phyloP scores from a whole-genome alignment of 2,888 invertebrate genomes.

The Chironomus riparius region DNA sequence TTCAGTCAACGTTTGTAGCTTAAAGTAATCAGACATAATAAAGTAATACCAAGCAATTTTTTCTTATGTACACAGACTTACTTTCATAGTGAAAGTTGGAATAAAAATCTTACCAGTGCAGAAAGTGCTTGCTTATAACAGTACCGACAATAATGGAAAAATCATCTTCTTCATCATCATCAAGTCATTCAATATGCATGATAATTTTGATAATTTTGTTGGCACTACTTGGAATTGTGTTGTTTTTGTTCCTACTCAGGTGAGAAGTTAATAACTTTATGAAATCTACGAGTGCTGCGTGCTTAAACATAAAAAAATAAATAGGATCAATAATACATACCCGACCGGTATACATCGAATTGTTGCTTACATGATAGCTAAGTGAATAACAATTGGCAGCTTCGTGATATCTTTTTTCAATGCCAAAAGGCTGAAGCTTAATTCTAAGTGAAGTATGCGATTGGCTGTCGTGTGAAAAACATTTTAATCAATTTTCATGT shows the following conservation, averaged over 20 bases:
- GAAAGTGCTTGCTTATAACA: background rate
- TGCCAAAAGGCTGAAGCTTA: too few species aligned
- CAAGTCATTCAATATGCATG: background rate
- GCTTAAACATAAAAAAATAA: too few species aligned
- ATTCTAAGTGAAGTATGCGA: too few species aligned
- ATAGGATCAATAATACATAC: too few species aligned
- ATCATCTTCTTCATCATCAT: too few species aligned
- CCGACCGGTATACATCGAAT: too few species aligned
- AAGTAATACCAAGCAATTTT: background rate
- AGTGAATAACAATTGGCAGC: too few species aligned
- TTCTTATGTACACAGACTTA: background rate
- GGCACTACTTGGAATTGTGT: background rate
- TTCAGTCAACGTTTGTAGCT: background rate
- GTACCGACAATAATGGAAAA: background rate
- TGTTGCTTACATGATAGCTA: too few species aligned
- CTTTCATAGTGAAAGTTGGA: background rate
- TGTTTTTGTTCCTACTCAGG: conserved; percentile 5
- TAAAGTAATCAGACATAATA: background rate
- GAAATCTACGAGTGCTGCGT: background rate
- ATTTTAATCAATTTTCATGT: too few species aligned
- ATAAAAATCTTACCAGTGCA: background rate
- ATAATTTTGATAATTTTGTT: conserved; percentile 10
- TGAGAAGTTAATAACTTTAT: background rate
- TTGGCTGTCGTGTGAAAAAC: too few species aligned
- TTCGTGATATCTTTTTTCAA: too few species aligned